Evolutionary conservation across 2,888 invertebrate species (phyloP).

Genomic region (Aphodius granarius): DNA sequence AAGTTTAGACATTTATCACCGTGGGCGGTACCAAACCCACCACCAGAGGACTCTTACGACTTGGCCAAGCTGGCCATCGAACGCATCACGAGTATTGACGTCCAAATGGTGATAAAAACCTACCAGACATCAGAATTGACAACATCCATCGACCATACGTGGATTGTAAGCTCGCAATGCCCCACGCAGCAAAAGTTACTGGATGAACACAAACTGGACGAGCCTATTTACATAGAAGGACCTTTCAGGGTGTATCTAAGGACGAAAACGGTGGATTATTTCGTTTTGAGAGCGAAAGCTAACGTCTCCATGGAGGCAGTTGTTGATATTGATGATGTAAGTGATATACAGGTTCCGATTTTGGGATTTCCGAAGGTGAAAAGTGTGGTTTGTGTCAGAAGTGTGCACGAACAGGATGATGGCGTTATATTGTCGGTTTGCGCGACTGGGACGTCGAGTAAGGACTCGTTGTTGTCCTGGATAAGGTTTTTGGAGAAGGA

Average conservation of each 20-base stretch:
- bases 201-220: slow-evolving; percentile 60
- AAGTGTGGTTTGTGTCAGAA: slow-evolving; percentile 54
- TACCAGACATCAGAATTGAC: slow-evolving; percentile 54
- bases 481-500: slow-evolving; percentile 76
- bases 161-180: slow-evolving; percentile 90
- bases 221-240: slow-evolving; percentile 81
- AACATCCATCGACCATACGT: slow-evolving; percentile 76
- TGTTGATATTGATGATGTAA: slow-evolving; percentile 61
- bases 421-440: slow-evolving; percentile 86
- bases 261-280: slow-evolving; percentile 78
- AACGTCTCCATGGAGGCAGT: slow-evolving; percentile 43
- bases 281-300: slow-evolving; percentile 75
- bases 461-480: slow-evolving; percentile 93
- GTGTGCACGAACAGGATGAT: slow-evolving; percentile 91
- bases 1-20: slow-evolving; percentile 91
- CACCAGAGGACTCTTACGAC: slow-evolving; percentile 75
- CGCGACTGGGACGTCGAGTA: slow-evolving; percentile 87
- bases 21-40: slow-evolving; percentile 75
- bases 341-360: slow-evolving; percentile 63
- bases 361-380: slow-evolving; percentile 54
- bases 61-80: slow-evolving; percentile 81
- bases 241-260: slow-evolving; percentile 80
- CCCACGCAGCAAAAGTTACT: slow-evolving; percentile 72
- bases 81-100: slow-evolving; percentile 82
- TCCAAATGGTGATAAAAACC: slow-evolving; percentile 65